These are phyloP conservation scores for Cynodonichthys magdalenae DNA, from an alignment of 2,797 vertebrate species.

Conservation along the genomic window DNA sequence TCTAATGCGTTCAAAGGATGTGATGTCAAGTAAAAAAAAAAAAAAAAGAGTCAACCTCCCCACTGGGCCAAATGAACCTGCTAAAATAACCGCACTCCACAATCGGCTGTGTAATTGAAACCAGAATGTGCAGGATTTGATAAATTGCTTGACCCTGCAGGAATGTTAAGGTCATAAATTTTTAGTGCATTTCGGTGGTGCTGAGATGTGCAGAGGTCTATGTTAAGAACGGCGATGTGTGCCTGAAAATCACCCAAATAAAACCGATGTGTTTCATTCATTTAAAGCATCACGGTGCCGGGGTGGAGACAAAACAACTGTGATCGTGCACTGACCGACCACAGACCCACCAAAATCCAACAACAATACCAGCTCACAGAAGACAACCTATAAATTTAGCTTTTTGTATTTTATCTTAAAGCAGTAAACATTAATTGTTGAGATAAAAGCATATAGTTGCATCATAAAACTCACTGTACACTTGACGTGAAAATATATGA, in stretches of 20 bases:
- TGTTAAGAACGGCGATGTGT: slow-evolving; percentile 42
- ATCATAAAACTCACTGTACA: too few relatives aligned
- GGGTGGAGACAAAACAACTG: background rate
- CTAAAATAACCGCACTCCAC: slow-evolving; percentile 96
- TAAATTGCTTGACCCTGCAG: slow-evolving; percentile 98
- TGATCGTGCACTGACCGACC: background rate
- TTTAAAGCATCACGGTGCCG: slow-evolving; percentile 69
- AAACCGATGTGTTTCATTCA: slow-evolving; percentile 52
- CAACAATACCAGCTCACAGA: background rate
- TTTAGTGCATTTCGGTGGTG: slow-evolving; percentile 87
- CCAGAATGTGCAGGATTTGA: slow-evolving; percentile 99
- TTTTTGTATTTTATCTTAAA: too few relatives aligned
- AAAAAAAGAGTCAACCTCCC: slow-evolving; percentile 89
- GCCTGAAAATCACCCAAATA: slow-evolving; percentile 42
- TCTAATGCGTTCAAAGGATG: slow-evolving; percentile 85
- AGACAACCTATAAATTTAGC: too few relatives aligned
- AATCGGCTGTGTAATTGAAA: slow-evolving; percentile 98
- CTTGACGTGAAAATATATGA: too few relatives aligned
- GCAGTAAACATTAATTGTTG: too few relatives aligned
- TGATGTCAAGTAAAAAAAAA: slow-evolving; percentile 86
- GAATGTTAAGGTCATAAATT: slow-evolving; percentile 98
- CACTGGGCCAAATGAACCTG: slow-evolving; percentile 99
- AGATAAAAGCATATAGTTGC: too few relatives aligned
- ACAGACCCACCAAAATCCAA: background rate
- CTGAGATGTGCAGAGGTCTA: slow-evolving; percentile 71